Evolutionary conservation across 1,140 invertebrate species (phyloP), one percentile per base, ranked within the genome.

Genomic region (Bombyx mori): DNA sequence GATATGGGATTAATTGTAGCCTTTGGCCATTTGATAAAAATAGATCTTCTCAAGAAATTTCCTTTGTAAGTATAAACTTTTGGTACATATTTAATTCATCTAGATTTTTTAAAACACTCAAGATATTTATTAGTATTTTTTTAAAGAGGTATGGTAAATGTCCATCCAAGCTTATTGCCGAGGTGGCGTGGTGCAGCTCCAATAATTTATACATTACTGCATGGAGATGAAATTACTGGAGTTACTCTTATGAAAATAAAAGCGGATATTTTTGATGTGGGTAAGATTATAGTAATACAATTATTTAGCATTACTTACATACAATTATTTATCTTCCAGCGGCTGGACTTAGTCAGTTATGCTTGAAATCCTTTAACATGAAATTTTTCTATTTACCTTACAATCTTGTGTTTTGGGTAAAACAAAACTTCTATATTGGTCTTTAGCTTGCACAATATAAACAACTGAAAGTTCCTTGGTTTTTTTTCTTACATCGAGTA

Each of bases 101-200:
- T 35, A 35, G 26, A 35, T 35, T 35, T 35, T 10, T 42, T 3
- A 49, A 54, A 54, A 42, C 9, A 42, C 42, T 52, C 35, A 49
- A 44, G n/a, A 2, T 47, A 47, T 10, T 47, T 47, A 43, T 56
- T 12, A 7, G 18, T 47, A 35, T 35, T 56, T 52, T 22, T 49
- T 89, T 90, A 65, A 71, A 97, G 95, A 82, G 97, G 97, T 10
- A 96, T 97, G 88, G 86, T 97, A 46, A 97, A 97, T 90, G 92
- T 98, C 1, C 98, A 99, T 88, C 95, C 92, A 8, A 98, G 96
- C 86, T 77, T 99, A 44, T 79, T 99, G 65, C 98, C 98, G 42
- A 89, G 94, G 62, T 99, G 96, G 96, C 89, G 97, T 82, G 98
- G 98, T 44, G 95, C 97, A 49, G 92, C 96, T 8, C 97, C 97